Percentiles rank a stretch among this genome's conserved stretches.
Conservation (phyloP, 2,113 vertebrate genomes). For the Megaceryle torquata region DNA sequence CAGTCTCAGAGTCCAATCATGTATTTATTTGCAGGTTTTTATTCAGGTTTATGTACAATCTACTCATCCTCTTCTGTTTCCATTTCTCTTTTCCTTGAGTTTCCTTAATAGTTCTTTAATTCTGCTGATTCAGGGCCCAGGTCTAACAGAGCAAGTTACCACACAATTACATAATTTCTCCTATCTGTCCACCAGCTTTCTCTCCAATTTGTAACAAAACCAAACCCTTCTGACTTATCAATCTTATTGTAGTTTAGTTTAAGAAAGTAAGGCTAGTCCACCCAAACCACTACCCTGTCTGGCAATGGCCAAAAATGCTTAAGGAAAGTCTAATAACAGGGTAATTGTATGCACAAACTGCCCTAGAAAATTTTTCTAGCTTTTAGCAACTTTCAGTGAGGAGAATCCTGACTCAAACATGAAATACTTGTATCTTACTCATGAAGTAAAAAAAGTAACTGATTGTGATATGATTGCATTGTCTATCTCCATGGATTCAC, state of each 20-base stretch:
- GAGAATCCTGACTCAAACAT: neutral
- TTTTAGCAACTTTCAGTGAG: neutral
- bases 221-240: neutral
- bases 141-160: neutral
- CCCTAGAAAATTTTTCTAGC: neutral
- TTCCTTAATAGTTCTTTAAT: neutral
- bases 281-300: neutral
- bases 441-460: neutral
- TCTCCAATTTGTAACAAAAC: neutral
- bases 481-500: neutral
- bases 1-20: neutral
- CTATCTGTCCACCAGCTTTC: neutral
- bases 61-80: neutral
- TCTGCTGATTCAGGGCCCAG: neutral
- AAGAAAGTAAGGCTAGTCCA: neutral
- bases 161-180: neutral
- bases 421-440: neutral
- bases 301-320: neutral
- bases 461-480: neutral
- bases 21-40: neutral
- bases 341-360: neutral
- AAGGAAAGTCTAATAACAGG: neutral
- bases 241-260: neutral
- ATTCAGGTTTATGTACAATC: neutral
- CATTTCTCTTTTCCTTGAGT: neutral